Conservation (phyloP, 2,113 vertebrate genomes). For the Lichenostomus cassidix region DNA sequence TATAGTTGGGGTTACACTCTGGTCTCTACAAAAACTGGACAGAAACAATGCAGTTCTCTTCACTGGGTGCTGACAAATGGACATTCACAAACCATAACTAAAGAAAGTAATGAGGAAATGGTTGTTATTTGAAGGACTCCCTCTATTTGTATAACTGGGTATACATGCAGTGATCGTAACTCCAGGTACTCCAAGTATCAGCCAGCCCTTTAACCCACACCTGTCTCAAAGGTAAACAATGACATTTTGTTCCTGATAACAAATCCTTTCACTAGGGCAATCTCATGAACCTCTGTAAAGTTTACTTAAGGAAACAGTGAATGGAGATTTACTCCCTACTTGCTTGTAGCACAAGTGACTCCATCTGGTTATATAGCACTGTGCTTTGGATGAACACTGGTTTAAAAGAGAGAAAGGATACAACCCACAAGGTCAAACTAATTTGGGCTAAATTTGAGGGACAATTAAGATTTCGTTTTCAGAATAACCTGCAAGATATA, state of each 20-base stretch:
- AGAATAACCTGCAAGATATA: not conserved
- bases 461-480: conserved; percentile 37
- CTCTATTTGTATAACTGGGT: not conserved
- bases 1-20: not conserved
- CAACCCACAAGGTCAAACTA: not conserved
- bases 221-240: conserved; percentile 9
- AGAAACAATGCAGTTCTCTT: not conserved
- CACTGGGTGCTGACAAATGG: not conserved
- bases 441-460: not conserved
- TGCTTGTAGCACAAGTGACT: not conserved
- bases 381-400: not conserved
- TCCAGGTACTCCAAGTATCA: not conserved
- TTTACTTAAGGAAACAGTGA: not conserved
- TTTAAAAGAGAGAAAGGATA: not conserved
- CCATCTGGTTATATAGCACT: not conserved
- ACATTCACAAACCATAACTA: not conserved
- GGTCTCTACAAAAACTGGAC: not conserved
- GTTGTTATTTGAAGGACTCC: not conserved
- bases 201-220: not conserved
- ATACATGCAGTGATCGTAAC: not conserved
- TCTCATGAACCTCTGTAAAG: not conserved
- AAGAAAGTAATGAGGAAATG: not conserved
- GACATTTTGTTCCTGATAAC: not conserved
- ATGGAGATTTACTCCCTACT: not conserved
- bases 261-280: not conserved